phyloP scores from a whole-genome alignment of 2,113 vertebrate genomes.

The Cyphomyrus discorhynchus region DNA sequence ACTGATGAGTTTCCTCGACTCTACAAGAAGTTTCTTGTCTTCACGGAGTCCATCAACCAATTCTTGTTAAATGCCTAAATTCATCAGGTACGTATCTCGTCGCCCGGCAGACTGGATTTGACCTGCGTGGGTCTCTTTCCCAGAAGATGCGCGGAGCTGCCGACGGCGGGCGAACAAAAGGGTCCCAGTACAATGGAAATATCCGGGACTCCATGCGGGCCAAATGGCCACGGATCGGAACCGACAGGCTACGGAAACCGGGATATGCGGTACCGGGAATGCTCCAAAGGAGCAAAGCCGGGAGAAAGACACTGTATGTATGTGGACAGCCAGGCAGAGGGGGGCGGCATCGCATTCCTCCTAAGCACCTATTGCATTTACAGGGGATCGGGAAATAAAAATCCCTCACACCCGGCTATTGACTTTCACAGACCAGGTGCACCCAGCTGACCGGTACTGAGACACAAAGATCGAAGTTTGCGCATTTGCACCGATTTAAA shows the following conservation, averaged over 20 bases:
- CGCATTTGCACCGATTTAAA: neutral
- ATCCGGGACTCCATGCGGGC: neutral
- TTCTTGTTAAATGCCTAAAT: neutral
- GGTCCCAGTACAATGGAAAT: constrained; percentile 31
- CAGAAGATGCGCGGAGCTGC: neutral
- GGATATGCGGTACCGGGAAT: constrained; percentile 19
- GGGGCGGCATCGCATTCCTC: neutral
- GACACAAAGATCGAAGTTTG: neutral
- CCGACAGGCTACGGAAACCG: neutral
- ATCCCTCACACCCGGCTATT: neutral
- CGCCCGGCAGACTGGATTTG: neutral
- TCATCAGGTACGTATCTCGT: neutral
- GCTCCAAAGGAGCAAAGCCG: neutral
- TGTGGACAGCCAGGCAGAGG: neutral
- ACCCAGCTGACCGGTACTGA: neutral
- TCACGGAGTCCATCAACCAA: neutral
- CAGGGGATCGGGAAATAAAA: neutral
- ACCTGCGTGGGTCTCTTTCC: neutral
- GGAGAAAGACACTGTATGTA: neutral
- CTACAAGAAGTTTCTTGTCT: neutral
- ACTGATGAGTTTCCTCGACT: neutral
- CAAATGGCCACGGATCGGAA: neutral
- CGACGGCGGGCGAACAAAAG: constrained; percentile 7
- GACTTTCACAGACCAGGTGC: neutral
- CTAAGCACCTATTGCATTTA: neutral